A percentile compares a stretch with the other conserved stretches of the same genome.
Evolutionary conservation across 2,797 vertebrate species (phyloP).

Genomic region (Dendrocincla tyrannina): DNA sequence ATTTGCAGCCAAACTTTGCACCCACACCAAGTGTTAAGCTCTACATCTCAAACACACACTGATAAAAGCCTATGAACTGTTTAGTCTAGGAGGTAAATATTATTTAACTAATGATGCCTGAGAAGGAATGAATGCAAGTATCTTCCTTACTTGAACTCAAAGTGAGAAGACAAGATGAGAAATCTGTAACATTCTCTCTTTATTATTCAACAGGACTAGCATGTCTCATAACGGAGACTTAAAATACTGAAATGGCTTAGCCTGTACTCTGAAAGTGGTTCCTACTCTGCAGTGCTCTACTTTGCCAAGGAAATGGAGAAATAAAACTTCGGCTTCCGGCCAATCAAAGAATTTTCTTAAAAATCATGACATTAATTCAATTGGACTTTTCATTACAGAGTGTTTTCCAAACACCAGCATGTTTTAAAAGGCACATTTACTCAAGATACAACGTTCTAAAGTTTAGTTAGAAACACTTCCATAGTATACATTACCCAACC

Average conservation of each 20-base stretch:
- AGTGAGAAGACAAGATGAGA: background rate
- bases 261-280: background rate
- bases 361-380: background rate
- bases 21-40: background rate
- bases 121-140: background rate
- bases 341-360: background rate
- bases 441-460: background rate
- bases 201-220: background rate
- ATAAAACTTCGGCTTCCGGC: background rate
- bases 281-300: background rate
- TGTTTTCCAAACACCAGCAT: background rate
- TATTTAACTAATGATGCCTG: background rate
- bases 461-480: background rate
- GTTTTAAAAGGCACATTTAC: background rate
- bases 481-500: background rate
- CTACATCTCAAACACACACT: background rate
- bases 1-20: background rate
- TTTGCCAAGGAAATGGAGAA: background rate
- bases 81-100: background rate
- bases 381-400: background rate
- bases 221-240: background rate
- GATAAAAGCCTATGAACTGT: background rate
- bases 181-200: background rate
- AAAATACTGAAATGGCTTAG: background rate
- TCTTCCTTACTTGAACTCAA: background rate